Conservation (phyloP, 2,797 vertebrate species). For the Hydrolagus colliei region DNA sequence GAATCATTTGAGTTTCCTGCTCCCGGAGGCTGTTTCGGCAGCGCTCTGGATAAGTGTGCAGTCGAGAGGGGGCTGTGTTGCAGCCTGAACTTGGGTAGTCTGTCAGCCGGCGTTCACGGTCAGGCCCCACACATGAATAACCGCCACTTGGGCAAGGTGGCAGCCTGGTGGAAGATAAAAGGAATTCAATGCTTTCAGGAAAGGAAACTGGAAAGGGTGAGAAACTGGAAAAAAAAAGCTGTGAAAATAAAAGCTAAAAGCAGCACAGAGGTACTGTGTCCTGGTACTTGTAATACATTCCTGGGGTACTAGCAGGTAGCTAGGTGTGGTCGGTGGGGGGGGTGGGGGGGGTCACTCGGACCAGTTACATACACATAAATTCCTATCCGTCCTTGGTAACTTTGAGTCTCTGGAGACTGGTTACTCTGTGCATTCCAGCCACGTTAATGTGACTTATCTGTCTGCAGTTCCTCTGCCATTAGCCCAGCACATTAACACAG, state of each 20-base stretch:
- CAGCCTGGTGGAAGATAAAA: no score
- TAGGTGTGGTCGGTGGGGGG: neutral
- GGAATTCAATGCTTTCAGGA: no score
- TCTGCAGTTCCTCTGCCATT: constrained; percentile 38
- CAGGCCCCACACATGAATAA: no score
- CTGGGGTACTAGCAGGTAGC: neutral
- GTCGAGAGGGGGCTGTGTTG: no score
- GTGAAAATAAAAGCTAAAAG: neutral
- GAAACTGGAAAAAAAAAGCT: neutral
- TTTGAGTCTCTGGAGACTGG: neutral
- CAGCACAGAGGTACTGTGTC: neutral
- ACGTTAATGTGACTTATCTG: neutral
- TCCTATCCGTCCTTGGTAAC: neutral
- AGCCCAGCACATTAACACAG: constrained; percentile 50
- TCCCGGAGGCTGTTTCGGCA: no score
- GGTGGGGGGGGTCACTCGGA: neutral
- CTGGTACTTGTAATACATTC: neutral
- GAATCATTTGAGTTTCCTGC: no score
- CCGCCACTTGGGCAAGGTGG: no score
- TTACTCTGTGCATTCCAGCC: constrained; percentile 34
- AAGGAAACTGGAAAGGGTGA: no score
- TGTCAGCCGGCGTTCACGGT: no score
- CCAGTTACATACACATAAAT: neutral
- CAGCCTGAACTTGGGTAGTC: no score
- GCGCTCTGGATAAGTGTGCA: no score